Evolutionary conservation across 2,888 invertebrate species (phyloP), one percentile per base, ranked within the genome.

Genomic region (Nomada goodeniana): DNA sequence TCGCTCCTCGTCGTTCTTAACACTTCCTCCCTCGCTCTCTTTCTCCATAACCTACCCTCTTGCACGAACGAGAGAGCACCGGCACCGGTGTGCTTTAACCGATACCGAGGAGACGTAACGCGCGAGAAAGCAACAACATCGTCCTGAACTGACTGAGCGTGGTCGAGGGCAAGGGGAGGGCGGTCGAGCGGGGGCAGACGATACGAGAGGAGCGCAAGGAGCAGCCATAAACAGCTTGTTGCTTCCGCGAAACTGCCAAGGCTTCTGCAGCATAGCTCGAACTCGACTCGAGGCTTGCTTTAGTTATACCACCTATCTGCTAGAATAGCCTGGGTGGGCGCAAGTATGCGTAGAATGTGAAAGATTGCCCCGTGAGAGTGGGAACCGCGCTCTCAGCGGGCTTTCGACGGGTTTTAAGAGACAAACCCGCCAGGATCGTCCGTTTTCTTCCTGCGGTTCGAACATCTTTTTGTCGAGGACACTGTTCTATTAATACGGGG

Each of bases 181-280:
- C n/a, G n/a, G 59, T 53, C 13, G 26, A 29, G 9, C 42, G 15
- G 70, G n/a, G 50, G 61, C 52, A 29, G 57, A 64, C 60, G 69
- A 55, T 74, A 72, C 63, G 81, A 83, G 82, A 83, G 88, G 79
- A 86, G 86, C 83, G 81, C 80, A 86, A 82, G 87, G 83, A 86
- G 84, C 90, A 89, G 90, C 92, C 90, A 92, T 93, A 93, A 93
- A 93, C 93, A 93, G 93, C 93, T 93, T 93, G 93, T 93, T 93
- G 93, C 93, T 93, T 92, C 92, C 91, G 88, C 90, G 91, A 90
- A 90, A 90, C 88, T 88, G 88, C 89, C 84, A 81, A 84, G 83
- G 87, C 86, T 85, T 82, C 86, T 81, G 61, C 82, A 64, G 82
- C 74, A 86, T 57, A 64, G 80, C 84, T 81, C 80, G 71, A 79